Evolutionary conservation across 2,797 vertebrate genomes (phyloP).

Genomic region (Xerus rutilus): DNA sequence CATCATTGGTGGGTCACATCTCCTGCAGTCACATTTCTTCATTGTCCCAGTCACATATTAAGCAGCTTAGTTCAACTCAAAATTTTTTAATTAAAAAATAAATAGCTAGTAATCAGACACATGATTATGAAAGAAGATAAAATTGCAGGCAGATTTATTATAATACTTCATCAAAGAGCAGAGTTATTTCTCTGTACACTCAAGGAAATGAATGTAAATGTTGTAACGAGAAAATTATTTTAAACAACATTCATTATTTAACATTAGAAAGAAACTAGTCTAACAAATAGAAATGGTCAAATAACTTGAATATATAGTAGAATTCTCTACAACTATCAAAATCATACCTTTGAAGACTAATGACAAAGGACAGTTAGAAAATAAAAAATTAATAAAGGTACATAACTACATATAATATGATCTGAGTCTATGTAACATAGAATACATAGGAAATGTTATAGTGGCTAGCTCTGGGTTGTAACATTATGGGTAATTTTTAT

Average conservation of each 20-base stretch:
- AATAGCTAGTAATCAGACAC: not conserved
- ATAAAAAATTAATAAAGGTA: conserved; percentile 41
- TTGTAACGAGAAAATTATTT: conserved; percentile 30
- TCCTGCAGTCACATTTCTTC: not conserved
- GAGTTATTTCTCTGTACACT: conserved; percentile 7
- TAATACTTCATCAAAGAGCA: conserved; percentile 48
- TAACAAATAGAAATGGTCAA: conserved; percentile 42
- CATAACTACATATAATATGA: not conserved
- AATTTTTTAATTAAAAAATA: not conserved
- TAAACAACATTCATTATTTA: conserved; percentile 50
- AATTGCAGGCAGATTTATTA: conserved; percentile 37
- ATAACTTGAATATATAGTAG: not conserved
- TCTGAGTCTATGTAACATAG: not conserved
- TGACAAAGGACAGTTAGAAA: conserved; percentile 28
- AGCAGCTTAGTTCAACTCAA: not conserved
- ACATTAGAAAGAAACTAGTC: conserved; percentile 44
- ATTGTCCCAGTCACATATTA: not conserved
- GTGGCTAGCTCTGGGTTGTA: not conserved
- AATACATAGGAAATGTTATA: not conserved
- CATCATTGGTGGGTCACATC: not conserved
- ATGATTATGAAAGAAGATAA: not conserved
- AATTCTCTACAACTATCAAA: conserved; percentile 42
- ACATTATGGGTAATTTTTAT: conserved; percentile 33
- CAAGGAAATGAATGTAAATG: conserved; percentile 13
- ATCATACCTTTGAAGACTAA: conserved; percentile 39